Evolutionary conservation across 1,140 invertebrate species (phyloP), one percentile per base, ranked within the genome.

Genomic region (Prorops nasuta): DNA sequence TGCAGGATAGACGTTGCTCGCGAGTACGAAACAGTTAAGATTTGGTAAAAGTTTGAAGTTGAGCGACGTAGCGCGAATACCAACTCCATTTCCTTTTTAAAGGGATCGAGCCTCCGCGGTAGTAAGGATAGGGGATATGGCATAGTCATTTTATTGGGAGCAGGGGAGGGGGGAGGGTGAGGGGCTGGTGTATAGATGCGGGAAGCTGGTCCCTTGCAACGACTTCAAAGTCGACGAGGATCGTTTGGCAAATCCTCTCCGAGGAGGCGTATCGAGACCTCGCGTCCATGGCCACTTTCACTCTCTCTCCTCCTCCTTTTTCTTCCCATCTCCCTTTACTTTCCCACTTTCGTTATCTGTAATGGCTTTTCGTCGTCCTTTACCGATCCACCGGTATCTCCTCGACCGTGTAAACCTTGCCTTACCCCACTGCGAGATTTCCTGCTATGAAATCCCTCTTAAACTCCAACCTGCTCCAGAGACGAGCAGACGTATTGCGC

Each of bases 41-140:
- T 71, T 73, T 68, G 68, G 62, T 63, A 62, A 72, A 69, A 71
- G 64, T 72, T 69, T 68, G n/a, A n/a, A n/a, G n/a, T n/a, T 56
- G 49, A 55, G 57, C 57, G 53, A 43, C 37, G n/a, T n/a, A n/a
- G n/a, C n/a, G n/a, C n/a, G n/a, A n/a, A n/a, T n/a, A n/a, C n/a
- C n/a, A n/a, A n/a, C n/a, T n/a, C n/a, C n/a, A n/a, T n/a, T n/a
- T n/a, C n/a, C n/a, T n/a, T n/a, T n/a, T n/a, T n/a, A n/a, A n/a
- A n/a, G n/a, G 24, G 4, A 6, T 10, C 24, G 24, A 10, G 24
- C 10, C 4, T 28, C 24, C 24, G 24, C 24, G 24, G 32, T 20
- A 32, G 37, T 38, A 44, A 37, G 48, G 31, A 21, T n/a, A n/a
- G n/a, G n/a, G n/a, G n/a, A n/a, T n/a, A n/a, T n/a, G 15, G 40